Percentiles rank a stretch among this genome's conserved stretches.
Conservation (phyloP, 2,888 invertebrate species). For the Chrysina gloriosa region DNA sequence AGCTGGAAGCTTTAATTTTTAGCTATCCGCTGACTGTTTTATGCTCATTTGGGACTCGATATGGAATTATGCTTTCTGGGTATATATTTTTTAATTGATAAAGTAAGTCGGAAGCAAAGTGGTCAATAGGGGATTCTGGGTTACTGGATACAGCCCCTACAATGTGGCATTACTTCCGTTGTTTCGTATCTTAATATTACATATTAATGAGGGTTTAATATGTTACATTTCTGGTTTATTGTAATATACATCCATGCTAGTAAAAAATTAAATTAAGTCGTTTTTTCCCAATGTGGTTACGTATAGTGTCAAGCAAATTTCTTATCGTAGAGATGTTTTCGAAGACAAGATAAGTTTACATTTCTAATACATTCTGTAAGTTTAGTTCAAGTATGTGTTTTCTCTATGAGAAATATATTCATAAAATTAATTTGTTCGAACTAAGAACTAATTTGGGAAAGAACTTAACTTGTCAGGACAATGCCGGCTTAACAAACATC, state of each 20-base stretch:
- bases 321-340: no score
- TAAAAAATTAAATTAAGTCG: not conserved
- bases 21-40: slow-evolving; percentile 30
- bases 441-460: no score
- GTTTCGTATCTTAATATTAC: slow-evolving; percentile 27
- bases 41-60: slow-evolving; percentile 36
- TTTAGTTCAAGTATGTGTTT: no score
- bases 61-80: slow-evolving; percentile 29
- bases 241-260: not conserved
- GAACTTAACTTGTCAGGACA: no score
- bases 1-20: slow-evolving; percentile 34
- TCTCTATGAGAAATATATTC: no score
- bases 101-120: slow-evolving; percentile 35
- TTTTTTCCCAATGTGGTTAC: not conserved
- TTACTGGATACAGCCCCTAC: not conserved
- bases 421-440: no score
- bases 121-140: slow-evolving; percentile 25
- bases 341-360: no score
- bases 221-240: slow-evolving; percentile 10
- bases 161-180: not conserved
- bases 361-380: no score
- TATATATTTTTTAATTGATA: slow-evolving; percentile 36
- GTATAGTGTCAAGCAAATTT: no score
- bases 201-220: slow-evolving; percentile 32
- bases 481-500: no score